phyloP scores from a whole-genome alignment of 2,797 vertebrate genomes.

The Neosilurus mollespiculum region DNA sequence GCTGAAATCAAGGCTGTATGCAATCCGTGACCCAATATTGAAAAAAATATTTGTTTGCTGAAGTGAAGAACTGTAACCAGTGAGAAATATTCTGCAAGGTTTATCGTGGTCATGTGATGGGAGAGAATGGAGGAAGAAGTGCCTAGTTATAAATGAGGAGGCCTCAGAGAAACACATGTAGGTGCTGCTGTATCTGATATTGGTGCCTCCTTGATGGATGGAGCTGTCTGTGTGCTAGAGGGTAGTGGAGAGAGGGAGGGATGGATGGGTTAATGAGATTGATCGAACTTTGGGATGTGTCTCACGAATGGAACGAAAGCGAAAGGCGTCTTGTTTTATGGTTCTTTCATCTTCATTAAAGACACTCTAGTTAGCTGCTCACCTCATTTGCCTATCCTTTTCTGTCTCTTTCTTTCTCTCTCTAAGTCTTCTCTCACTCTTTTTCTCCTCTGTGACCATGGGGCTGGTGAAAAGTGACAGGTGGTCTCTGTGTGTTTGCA shows the following conservation, averaged over 20 bases:
- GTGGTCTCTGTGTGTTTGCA: conserved; percentile 23
- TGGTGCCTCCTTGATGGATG: conserved; percentile 39
- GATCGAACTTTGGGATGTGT: conserved; percentile 23
- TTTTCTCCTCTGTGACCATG: conserved; percentile 13
- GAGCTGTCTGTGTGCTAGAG: conserved; percentile 32
- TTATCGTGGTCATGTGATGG: not conserved
- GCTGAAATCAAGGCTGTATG: no score
- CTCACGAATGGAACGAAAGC: conserved; percentile 4
- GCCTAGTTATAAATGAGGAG: conserved; percentile 37
- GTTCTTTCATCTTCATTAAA: conserved; percentile 32
- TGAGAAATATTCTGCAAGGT: not conserved
- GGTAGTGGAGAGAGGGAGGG: conserved; percentile 10
- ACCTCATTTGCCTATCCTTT: conserved; percentile 4
- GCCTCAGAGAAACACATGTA: conserved; percentile 32
- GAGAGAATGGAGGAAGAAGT: not conserved
- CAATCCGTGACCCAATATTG: not conserved
- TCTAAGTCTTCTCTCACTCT: conserved; percentile 2
- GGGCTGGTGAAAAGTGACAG: conserved; percentile 48
- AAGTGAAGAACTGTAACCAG: not conserved
- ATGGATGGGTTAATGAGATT: conserved; percentile 42
- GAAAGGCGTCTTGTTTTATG: conserved; percentile 11
- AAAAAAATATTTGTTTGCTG: not conserved
- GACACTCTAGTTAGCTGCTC: not conserved
- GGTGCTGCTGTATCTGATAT: conserved; percentile 44
- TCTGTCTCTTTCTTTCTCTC: conserved; percentile 16